These are phyloP conservation scores for Poicephalus gulielmi DNA, from an alignment of 2,113 vertebrate genomes.

Conservation along the genomic window DNA sequence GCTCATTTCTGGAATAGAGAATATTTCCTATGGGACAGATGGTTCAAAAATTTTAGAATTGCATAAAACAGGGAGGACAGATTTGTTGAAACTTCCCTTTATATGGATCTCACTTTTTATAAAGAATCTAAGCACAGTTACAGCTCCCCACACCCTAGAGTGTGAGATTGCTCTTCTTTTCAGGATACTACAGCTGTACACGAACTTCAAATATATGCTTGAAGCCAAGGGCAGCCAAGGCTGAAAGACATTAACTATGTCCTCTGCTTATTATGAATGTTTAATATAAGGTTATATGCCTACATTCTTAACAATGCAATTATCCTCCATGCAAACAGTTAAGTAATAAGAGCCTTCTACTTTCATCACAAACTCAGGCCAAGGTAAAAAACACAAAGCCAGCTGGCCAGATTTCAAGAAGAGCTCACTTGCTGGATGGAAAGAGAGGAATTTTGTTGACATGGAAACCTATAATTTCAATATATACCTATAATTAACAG, in stretches of 20 bases:
- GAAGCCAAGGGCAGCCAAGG: not conserved
- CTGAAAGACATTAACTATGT: not conserved
- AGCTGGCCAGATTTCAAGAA: not conserved
- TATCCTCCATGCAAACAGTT: not conserved
- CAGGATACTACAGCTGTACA: not conserved
- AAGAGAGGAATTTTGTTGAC: not conserved
- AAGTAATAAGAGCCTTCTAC: not conserved
- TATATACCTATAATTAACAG: not conserved
- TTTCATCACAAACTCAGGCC: not conserved
- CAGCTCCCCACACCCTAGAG: not conserved
- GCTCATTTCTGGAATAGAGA: not conserved
- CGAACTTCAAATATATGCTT: not conserved
- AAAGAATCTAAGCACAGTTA: slow-evolving; percentile 6
- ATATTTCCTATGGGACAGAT: slow-evolving; percentile 32
- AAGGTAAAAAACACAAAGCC: not conserved
- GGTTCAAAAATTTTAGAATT: slow-evolving; percentile 31
- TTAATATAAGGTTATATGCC: not conserved
- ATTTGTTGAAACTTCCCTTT: slow-evolving; percentile 34
- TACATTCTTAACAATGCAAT: not conserved
- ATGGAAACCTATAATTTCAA: slow-evolving; percentile 5
- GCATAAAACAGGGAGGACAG: not conserved
- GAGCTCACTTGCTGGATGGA: not conserved
- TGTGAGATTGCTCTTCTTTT: not conserved
- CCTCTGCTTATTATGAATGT: not conserved
- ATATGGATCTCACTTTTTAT: not conserved